These are phyloP conservation scores for Baryphthengus martii DNA, from an alignment of 2,113 vertebrate genomes.

Conservation along the genomic window DNA sequence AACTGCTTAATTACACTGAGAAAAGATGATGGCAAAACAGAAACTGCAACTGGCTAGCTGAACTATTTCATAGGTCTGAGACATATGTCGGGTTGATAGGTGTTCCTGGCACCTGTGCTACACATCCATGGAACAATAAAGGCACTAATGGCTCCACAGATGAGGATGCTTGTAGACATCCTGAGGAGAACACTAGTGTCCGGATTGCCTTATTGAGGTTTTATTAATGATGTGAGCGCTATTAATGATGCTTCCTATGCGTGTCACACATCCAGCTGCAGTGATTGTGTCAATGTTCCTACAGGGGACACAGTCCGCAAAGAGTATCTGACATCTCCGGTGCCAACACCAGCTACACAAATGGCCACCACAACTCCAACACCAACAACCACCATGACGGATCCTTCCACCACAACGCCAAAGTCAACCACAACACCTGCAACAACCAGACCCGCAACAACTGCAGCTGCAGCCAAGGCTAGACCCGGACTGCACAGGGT, in stretches of 20 bases:
- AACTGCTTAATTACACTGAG: neutral
- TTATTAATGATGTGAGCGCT: too few species aligned
- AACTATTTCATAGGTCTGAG: neutral
- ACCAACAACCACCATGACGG: neutral
- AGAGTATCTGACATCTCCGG: neutral
- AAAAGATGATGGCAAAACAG: neutral
- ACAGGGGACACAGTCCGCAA: neutral
- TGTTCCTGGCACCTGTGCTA: neutral
- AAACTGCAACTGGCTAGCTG: neutral
- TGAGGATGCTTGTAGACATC: neutral
- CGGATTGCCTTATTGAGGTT: neutral
- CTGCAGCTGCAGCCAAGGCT: conserved; percentile 59
- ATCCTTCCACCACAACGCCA: conserved; percentile 59
- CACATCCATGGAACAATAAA: neutral
- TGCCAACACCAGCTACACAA: neutral
- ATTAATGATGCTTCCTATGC: neutral
- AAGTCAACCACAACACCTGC: conserved; percentile 45
- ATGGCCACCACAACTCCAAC: conserved; percentile 35
- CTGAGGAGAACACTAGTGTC: neutral
- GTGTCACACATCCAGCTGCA: neutral
- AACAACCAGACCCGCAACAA: conserved; percentile 37
- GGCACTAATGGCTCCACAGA: neutral
- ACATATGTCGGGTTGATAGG: neutral
- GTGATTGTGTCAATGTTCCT: neutral
- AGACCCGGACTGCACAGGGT: conserved; percentile 73